These are phyloP conservation scores for Oxytorus armatus DNA, from an alignment of 2,888 invertebrate species.

Conservation along the genomic window DNA sequence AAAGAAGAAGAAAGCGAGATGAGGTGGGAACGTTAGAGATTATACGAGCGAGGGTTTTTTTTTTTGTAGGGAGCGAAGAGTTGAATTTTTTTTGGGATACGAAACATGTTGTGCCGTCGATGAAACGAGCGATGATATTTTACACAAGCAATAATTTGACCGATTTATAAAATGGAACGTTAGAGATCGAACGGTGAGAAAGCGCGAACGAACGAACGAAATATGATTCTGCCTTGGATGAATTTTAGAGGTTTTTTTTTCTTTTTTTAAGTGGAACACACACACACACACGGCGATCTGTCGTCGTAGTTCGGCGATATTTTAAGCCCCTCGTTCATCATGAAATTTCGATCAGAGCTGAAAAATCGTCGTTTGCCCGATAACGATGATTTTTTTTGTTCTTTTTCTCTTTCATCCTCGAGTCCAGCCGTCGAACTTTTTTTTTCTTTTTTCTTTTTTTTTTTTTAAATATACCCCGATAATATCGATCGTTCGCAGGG, in stretches of 20 bases:
- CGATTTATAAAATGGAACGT: constrained; percentile 53
- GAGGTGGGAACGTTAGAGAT: constrained; percentile 49
- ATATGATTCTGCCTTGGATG: constrained; percentile 62
- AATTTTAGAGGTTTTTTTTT: constrained; percentile 54
- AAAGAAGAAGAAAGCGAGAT: constrained; percentile 36
- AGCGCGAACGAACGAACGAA: constrained; percentile 41
- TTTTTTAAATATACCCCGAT: constrained; percentile 31
- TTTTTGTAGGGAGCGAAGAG: constrained; percentile 54
- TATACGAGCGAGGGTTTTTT: constrained; percentile 59
- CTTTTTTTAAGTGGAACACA: constrained; percentile 60
- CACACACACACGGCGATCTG: constrained; percentile 54
- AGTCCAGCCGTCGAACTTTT: neutral
- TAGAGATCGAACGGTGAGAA: constrained; percentile 3
- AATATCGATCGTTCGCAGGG: constrained; percentile 48
- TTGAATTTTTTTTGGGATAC: constrained; percentile 55
- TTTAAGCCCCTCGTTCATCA: constrained; percentile 18
- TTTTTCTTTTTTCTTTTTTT: constrained; percentile 16
- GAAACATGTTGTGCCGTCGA: constrained; percentile 62
- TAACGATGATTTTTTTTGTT: constrained; percentile 24
- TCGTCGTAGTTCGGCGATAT: constrained; percentile 48
- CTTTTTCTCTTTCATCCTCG: neutral
- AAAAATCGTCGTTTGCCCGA: neutral
- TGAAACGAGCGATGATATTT: constrained; percentile 68
- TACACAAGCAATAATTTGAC: constrained; percentile 72
- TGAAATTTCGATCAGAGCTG: constrained; percentile 34